Evolutionary conservation across 2,888 invertebrate species (phyloP), one percentile per base, ranked within the genome.

Genomic region (Prosapia bicincta): DNA sequence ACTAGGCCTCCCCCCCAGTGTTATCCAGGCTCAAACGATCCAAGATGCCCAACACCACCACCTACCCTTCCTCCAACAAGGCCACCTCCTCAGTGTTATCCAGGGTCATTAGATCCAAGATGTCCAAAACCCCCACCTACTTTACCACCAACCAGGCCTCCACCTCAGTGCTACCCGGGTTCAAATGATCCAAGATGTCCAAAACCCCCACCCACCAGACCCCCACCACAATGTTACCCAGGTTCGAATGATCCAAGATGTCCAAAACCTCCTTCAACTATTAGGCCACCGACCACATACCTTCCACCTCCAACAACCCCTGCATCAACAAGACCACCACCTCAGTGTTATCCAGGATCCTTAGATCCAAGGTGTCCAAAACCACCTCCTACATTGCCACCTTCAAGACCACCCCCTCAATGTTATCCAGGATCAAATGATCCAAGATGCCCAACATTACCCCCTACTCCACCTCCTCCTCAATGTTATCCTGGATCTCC

Each of bases 401-500:
- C 74, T 30, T 78, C 81, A 38, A 71, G 79, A 9, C 79, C 80
- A 25, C 70, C 73, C 13, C 80, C 81, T 71, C 80, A 79, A 67
- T 83, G 86, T 65, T 85, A 81, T 73, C 86, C 74, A 84, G 85
- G 68, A 79, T 84, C 65, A 0, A 81, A 78, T 83, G 85, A 87
- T 78, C 84, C 85, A 0, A 80, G 83, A n/a, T 85, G 85, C 74
- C 84, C 84, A 0, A 79, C 80, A 71, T 80, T 80, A 10, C 76
- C 79, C 26, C 75, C 73, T 71, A 76, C 66, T 32, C 43, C 69
- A 0, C 82, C 82, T 25, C 78, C 70, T 13, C 76, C 72, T 13
- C 54, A 69, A n/a, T 81, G 79, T 81, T 84, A 81, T 83, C 88
- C 81, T 84, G 88, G 84, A 85, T 86, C 82, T 83, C 86, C 65